Percentiles rank a stretch among this genome's conserved stretches.
Conservation (phyloP, 2,888 invertebrate genomes). For the Campoplex nolae region DNA sequence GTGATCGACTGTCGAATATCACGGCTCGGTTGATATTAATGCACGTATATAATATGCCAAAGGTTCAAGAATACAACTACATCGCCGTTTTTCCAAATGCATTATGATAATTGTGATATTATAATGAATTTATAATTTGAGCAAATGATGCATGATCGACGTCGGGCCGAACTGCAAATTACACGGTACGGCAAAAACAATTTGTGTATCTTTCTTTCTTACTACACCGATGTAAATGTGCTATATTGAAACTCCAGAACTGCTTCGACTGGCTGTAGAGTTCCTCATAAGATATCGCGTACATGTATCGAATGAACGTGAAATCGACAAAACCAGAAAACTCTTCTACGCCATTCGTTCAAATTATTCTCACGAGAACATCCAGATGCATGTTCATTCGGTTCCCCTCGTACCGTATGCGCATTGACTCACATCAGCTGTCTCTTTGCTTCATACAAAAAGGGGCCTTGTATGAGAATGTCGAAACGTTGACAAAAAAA, state of each 20-base stretch:
- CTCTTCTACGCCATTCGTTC: slow-evolving; percentile 76
- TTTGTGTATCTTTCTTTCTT: slow-evolving; percentile 74
- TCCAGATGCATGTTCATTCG: slow-evolving; percentile 70
- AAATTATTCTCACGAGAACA: slow-evolving; percentile 81
- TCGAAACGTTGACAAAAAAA: no score
- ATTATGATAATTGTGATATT: slow-evolving; percentile 84
- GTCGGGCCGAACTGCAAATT: slow-evolving; percentile 80
- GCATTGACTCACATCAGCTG: background rate
- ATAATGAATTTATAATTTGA: slow-evolving; percentile 84
- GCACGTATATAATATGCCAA: slow-evolving; percentile 41
- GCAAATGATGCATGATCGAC: slow-evolving; percentile 83
- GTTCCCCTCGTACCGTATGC: background rate
- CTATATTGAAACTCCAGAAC: background rate
- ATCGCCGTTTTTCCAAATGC: slow-evolving; percentile 81
- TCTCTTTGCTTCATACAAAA: background rate
- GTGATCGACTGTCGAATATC: slow-evolving; percentile 56
- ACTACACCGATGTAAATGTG: slow-evolving; percentile 5
- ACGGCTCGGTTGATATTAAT: slow-evolving; percentile 28
- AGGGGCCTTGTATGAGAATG: no score
- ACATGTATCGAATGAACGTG: background rate
- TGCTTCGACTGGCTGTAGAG: background rate
- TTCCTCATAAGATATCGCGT: background rate
- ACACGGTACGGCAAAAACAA: slow-evolving; percentile 80
- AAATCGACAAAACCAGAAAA: slow-evolving; percentile 32
- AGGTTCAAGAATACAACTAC: slow-evolving; percentile 71